These are phyloP conservation scores for Bactericera cockerelli DNA, from an alignment of 1,140 invertebrate genomes.

Conservation along the genomic window DNA sequence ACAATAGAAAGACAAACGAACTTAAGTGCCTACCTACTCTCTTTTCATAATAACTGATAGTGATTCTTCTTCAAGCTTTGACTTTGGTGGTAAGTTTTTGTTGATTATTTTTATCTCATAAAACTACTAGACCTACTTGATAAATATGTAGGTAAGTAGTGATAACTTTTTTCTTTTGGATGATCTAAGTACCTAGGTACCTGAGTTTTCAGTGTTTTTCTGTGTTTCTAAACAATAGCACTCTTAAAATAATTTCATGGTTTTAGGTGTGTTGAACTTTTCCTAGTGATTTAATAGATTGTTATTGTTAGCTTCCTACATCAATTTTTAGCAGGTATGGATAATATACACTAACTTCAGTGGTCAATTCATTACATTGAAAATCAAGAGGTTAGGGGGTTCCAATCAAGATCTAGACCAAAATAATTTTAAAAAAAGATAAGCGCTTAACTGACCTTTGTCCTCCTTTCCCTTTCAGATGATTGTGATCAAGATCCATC, in stretches of 20 bases:
- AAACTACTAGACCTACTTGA: background rate
- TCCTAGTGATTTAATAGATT: background rate
- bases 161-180: background rate
- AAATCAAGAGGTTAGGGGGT: background rate
- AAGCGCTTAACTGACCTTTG: background rate
- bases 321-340: background rate
- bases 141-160: background rate
- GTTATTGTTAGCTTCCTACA: background rate
- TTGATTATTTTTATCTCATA: background rate
- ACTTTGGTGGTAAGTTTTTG: background rate
- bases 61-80: background rate
- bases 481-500: background rate
- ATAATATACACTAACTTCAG: background rate
- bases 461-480: background rate
- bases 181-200: background rate
- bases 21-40: background rate
- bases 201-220: background rate
- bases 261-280: background rate
- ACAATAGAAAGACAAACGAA: background rate
- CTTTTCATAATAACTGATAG: background rate
- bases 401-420: background rate
- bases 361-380: background rate
- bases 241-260: background rate
- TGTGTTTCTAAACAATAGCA: background rate
- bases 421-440: background rate